phyloP scores from a whole-genome alignment of 2,797 vertebrate species.

The Macroramphosus scolopax region DNA sequence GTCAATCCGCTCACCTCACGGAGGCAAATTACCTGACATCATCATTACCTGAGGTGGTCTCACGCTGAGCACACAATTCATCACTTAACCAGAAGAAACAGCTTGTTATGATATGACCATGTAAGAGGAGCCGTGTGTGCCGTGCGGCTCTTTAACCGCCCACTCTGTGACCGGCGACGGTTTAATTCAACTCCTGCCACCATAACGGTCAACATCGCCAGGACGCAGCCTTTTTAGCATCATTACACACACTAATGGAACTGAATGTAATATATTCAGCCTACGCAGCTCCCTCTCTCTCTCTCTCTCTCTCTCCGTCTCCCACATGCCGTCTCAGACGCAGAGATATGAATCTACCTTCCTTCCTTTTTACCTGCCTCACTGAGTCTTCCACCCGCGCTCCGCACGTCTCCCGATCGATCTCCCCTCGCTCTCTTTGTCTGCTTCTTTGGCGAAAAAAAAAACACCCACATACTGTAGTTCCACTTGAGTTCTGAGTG shows the following conservation, averaged over 20 bases:
- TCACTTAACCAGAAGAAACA: conserved; percentile 30
- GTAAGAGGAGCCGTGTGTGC: conserved; percentile 5
- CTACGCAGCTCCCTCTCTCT: conserved; percentile 45
- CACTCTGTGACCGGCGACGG: conserved; percentile 46
- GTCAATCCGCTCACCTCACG: conserved; percentile 26
- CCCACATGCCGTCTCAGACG: too few relatives aligned
- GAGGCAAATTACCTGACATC: conserved; percentile 29
- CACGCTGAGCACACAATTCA: conserved; percentile 14
- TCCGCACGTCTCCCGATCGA: conserved; percentile 12
- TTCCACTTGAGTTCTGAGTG: conserved; percentile 52
- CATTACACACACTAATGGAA: conserved; percentile 75
- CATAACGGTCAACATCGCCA: conserved; percentile 55
- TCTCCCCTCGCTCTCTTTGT: conserved; percentile 27
- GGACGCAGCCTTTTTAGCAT: conserved; percentile 68
- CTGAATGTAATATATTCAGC: conserved; percentile 62
- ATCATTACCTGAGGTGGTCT: conserved; percentile 7
- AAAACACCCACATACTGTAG: conserved; percentile 49
- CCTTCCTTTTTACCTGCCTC: conserved; percentile 3
- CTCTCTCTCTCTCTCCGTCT: conserved; percentile 11
- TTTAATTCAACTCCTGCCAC: conserved; percentile 60
- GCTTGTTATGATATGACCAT: background rate
- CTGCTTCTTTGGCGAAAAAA: too few relatives aligned
- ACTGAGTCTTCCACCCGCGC: conserved; percentile 7
- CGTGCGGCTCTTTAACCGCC: conserved; percentile 26
- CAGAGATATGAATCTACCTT: too few relatives aligned